These are phyloP conservation scores for Drosophila crucigera DNA, from an alignment of 2,888 invertebrate genomes.

Conservation along the genomic window DNA sequence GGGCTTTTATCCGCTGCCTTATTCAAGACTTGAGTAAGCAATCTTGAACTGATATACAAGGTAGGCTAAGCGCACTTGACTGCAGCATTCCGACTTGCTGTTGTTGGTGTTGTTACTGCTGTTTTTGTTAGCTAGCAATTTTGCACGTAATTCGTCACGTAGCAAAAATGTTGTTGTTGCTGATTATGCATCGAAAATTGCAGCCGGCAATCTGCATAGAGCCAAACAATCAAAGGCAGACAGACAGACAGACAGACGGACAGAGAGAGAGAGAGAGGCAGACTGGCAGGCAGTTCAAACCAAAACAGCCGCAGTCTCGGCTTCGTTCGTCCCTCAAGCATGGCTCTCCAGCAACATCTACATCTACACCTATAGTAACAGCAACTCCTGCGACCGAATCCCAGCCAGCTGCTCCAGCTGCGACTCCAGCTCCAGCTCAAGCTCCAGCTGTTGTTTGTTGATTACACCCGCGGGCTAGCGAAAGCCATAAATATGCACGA, in stretches of 20 bases:
- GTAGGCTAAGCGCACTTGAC: constrained; percentile 40
- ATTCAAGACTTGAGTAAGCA: not conserved
- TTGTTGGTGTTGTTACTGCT: not conserved
- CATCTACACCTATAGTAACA: constrained; percentile 6
- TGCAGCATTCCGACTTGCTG: constrained; percentile 17
- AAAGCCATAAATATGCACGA: constrained; percentile 62
- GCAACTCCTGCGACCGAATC: constrained; percentile 18
- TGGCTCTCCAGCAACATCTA: constrained; percentile 21
- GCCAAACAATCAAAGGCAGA: constrained; percentile 15
- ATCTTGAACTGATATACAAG: constrained; percentile 9
- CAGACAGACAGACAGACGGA: constrained; percentile 1
- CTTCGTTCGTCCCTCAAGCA: constrained; percentile 54
- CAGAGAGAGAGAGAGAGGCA: not conserved
- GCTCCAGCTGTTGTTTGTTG: constrained; percentile 27
- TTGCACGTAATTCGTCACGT: constrained; percentile 80
- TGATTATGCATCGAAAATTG: constrained; percentile 77
- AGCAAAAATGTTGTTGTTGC: constrained; percentile 59
- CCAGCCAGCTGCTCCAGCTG: constrained; percentile 24
- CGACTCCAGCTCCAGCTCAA: constrained; percentile 16
- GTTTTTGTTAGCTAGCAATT: constrained; percentile 60
- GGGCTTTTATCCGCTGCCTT: not conserved
- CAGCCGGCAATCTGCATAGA: constrained; percentile 75
- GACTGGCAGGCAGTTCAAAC: not conserved
- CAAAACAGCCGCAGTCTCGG: constrained; percentile 28
- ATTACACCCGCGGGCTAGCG: constrained; percentile 56